These are phyloP conservation scores for Leptopilina syphax DNA, from an alignment of 2,888 invertebrate genomes.

Conservation along the genomic window DNA sequence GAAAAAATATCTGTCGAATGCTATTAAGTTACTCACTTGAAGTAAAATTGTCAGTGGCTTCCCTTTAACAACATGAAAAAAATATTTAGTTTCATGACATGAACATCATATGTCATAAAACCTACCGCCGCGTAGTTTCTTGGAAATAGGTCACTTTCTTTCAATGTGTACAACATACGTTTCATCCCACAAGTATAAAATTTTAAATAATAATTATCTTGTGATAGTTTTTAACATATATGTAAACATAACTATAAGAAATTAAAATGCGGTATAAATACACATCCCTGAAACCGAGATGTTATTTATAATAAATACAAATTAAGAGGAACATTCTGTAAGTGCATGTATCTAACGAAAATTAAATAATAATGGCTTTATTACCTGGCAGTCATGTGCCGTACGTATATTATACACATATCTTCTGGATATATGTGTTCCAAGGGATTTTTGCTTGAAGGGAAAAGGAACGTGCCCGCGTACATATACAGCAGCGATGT, in stretches of 20 bases:
- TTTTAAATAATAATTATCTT: too few species aligned
- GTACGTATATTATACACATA: background rate
- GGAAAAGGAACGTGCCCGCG: conserved; percentile 62
- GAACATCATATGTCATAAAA: conserved; percentile 15
- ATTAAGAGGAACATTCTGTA: too few species aligned
- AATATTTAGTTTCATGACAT: conserved; percentile 27
- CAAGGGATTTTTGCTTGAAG: conserved; percentile 41
- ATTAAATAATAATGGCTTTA: conserved; percentile 22
- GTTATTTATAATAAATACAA: too few species aligned
- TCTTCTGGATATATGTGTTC: background rate
- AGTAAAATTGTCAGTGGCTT: background rate
- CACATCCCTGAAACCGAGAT: too few species aligned
- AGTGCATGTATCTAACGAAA: background rate
- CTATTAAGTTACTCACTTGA: conserved; percentile 11
- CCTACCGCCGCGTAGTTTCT: conserved; percentile 40
- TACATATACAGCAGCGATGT: conserved; percentile 65
- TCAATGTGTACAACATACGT: too few species aligned
- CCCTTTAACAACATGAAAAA: conserved; percentile 11
- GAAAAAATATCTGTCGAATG: background rate
- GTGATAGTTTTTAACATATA: too few species aligned
- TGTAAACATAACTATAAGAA: too few species aligned
- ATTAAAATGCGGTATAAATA: too few species aligned
- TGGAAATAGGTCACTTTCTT: conserved; percentile 28
- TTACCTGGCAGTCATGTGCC: background rate
- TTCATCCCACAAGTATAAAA: too few species aligned